phyloP scores from a whole-genome alignment of 1,140 invertebrate genomes.

The Trichoplusia ni region DNA sequence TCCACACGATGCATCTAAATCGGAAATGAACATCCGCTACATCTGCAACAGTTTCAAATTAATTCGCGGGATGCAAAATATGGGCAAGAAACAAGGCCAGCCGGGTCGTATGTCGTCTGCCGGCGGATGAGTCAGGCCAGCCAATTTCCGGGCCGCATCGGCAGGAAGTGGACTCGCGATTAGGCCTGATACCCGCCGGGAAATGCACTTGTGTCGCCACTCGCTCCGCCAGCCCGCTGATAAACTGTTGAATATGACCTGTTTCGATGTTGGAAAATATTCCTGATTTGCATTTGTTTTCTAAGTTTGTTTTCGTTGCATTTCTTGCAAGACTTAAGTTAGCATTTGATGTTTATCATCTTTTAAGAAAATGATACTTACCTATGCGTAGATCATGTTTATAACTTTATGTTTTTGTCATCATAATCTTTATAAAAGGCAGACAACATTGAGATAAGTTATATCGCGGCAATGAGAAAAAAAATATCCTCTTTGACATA shows the following conservation, averaged over 20 bases:
- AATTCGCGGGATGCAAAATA: constrained; percentile 5
- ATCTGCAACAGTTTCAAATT: not conserved
- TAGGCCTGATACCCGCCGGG: constrained; percentile 14
- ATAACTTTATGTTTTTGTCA: too few species aligned
- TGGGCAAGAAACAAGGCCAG: constrained; percentile 13
- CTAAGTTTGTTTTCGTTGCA: not conserved
- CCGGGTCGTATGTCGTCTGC: constrained; percentile 6
- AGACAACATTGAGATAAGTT: too few species aligned
- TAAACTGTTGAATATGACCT: constrained; percentile 14
- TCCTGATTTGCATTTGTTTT: not conserved
- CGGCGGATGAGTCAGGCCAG: constrained; percentile 16
- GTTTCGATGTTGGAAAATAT: not conserved
- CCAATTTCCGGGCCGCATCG: constrained; percentile 23
- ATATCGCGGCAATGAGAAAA: too few species aligned
- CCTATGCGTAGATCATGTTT: too few species aligned
- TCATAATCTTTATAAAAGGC: too few species aligned
- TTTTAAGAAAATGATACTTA: too few species aligned
- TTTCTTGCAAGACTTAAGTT: too few species aligned
- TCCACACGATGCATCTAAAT: not conserved
- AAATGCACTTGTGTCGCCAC: constrained; percentile 18
- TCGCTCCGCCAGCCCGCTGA: constrained; percentile 1
- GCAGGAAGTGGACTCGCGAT: constrained; percentile 21
- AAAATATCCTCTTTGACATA: too few species aligned
- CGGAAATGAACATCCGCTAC: not conserved
- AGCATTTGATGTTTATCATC: too few species aligned